phyloP scores from a whole-genome alignment of 2,797 vertebrate genomes.

The Caiman crocodilus region DNA sequence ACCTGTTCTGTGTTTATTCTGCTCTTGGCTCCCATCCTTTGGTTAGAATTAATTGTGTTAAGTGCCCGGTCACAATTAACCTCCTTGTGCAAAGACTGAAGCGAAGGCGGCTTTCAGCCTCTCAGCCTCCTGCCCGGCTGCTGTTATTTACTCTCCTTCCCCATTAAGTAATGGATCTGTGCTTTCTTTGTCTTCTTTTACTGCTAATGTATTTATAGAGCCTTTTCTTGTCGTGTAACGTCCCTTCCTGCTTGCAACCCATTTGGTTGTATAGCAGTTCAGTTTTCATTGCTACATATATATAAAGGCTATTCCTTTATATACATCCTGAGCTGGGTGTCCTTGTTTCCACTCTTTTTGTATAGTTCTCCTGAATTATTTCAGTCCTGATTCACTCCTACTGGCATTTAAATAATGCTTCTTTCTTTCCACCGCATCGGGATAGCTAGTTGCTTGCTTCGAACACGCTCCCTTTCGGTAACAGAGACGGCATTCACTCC shows the following conservation, averaged over 20 bases:
- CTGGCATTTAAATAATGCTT: not conserved
- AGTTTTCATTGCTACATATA: fast-evolving
- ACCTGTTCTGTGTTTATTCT: not conserved
- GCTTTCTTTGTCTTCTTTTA: not conserved
- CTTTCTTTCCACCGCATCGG: fast-evolving
- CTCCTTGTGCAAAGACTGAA: not conserved
- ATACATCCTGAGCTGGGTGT: not conserved
- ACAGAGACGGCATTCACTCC: not conserved
- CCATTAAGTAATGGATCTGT: fast-evolving
- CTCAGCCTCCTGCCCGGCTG: not conserved
- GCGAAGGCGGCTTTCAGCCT: fast-evolving
- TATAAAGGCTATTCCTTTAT: not conserved
- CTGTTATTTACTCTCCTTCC: not conserved
- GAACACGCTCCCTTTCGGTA: fast-evolving
- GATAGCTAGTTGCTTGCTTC: not conserved
- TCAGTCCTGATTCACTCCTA: fast-evolving
- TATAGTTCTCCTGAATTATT: not conserved
- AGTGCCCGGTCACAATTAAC: conserved; percentile 4
- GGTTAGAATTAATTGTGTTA: not conserved
- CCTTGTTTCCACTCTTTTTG: not conserved
- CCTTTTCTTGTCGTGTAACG: not conserved
- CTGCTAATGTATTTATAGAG: fast-evolving
- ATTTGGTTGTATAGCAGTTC: not conserved
- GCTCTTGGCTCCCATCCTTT: not conserved
- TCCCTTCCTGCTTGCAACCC: not conserved